These are phyloP conservation scores for Cryptus viduatorius DNA, from an alignment of 2,888 invertebrate genomes.

Conservation along the genomic window DNA sequence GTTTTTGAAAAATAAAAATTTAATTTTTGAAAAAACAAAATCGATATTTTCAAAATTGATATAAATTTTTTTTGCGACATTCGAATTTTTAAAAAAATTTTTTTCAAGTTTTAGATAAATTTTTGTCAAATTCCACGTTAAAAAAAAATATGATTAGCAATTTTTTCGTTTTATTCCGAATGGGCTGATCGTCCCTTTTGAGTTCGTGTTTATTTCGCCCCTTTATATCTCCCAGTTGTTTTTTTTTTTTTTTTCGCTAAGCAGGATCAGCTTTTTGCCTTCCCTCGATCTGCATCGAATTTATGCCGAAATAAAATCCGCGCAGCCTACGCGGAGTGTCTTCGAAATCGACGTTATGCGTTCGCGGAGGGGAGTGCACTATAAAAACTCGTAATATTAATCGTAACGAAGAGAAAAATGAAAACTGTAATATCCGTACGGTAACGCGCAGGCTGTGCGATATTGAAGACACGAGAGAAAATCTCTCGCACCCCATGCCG, in stretches of 20 bases:
- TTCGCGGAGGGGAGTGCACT: not conserved
- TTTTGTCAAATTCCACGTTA: too few species aligned
- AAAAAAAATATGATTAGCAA: too few species aligned
- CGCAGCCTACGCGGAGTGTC: not conserved
- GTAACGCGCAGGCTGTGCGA: constrained; percentile 47
- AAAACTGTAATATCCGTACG: constrained; percentile 57
- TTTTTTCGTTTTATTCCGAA: too few species aligned
- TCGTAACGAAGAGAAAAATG: constrained; percentile 42
- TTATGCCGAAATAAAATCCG: not conserved
- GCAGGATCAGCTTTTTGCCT: not conserved
- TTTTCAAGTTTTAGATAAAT: too few species aligned
- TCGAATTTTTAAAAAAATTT: too few species aligned
- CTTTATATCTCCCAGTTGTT: not conserved
- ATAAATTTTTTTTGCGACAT: too few species aligned
- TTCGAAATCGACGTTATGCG: not conserved
- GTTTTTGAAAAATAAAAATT: too few species aligned
- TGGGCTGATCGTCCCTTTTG: too few species aligned
- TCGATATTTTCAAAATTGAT: too few species aligned
- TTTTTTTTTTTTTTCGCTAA: not conserved
- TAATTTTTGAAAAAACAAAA: too few species aligned
- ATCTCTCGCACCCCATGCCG: constrained; percentile 17
- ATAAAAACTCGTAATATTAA: constrained; percentile 24
- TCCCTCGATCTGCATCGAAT: not conserved
- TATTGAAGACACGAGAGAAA: constrained; percentile 56
- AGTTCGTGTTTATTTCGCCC: too few species aligned